Conservation (phyloP, 2,888 invertebrate genomes). For the Peribatodes rhomboidaria region DNA sequence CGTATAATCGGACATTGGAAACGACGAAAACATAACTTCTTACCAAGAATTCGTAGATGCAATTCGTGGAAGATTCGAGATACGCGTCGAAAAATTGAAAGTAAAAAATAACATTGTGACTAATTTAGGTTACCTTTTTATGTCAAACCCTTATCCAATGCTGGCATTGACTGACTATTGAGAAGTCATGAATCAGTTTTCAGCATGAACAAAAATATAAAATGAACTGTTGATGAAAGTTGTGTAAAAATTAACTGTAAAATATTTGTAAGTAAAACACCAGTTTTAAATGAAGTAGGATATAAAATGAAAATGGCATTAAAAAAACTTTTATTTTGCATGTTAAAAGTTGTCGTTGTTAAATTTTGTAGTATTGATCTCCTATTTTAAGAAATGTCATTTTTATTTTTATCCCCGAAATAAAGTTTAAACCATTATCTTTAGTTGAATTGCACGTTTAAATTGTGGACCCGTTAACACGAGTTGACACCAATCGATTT, state of each 20-base stretch:
- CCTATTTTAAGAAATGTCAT: conserved; percentile 35
- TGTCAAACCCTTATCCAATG: conserved; percentile 4
- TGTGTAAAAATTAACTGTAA: conserved; percentile 25
- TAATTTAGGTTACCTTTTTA: conserved; percentile 9
- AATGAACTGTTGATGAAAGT: conserved; percentile 28
- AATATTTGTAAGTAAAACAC: conserved; percentile 16
- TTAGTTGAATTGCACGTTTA: background rate
- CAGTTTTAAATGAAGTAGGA: conserved; percentile 17
- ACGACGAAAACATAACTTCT: conserved; percentile 3
- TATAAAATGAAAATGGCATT: conserved; percentile 30
- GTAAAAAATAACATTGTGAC: conserved; percentile 24
- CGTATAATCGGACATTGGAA: conserved; percentile 3
- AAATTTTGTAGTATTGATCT: conserved; percentile 30
- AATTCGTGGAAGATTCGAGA: background rate
- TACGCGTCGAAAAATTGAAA: conserved; percentile 25
- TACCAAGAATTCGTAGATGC: background rate
- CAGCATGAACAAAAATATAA: conserved; percentile 22
- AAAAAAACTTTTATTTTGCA: conserved; percentile 24
- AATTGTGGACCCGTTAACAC: background rate
- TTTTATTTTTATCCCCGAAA: conserved; percentile 25
- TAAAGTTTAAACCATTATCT: background rate
- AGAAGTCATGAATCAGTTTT: conserved; percentile 11
- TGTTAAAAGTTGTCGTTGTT: conserved; percentile 21
- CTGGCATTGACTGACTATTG: conserved; percentile 13
- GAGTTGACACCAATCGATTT: background rate